These are phyloP conservation scores for Congeria kusceri DNA, from an alignment of 2,888 invertebrate genomes.

Conservation along the genomic window DNA sequence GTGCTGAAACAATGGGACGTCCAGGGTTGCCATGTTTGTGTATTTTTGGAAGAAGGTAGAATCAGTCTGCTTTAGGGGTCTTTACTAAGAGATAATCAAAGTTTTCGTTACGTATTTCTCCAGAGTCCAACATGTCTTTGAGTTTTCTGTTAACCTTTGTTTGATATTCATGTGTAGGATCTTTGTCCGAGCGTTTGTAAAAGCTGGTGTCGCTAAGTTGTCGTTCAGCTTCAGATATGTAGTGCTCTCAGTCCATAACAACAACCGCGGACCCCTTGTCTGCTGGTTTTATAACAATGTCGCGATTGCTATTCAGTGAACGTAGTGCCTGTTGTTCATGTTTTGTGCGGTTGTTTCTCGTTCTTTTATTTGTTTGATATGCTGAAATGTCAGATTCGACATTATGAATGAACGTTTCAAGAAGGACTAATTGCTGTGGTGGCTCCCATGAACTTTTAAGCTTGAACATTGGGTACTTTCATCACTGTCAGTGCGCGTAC, in stretches of 20 bases:
- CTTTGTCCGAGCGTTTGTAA: conserved; percentile 1
- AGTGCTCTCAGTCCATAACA: conserved; percentile 18
- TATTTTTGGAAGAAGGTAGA: conserved; percentile 39
- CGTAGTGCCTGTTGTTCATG: conserved; percentile 10
- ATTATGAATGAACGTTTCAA: too few relatives aligned
- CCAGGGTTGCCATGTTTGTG: conserved; percentile 35
- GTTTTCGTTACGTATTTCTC: conserved; percentile 18
- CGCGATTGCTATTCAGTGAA: neutral
- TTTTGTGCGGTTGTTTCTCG: neutral
- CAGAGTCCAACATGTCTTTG: neutral
- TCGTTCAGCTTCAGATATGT: neutral
- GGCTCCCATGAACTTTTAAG: too few relatives aligned
- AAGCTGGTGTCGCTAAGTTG: too few relatives aligned
- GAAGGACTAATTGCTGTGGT: too few relatives aligned
- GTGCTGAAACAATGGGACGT: conserved; percentile 42
- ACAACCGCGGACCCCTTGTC: conserved; percentile 22
- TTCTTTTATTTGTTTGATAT: too few relatives aligned
- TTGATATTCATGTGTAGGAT: conserved; percentile 9
- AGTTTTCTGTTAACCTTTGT: neutral
- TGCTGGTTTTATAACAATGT: conserved; percentile 25
- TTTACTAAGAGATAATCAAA: neutral
- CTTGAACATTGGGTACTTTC: too few relatives aligned
- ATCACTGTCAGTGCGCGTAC: too few relatives aligned
- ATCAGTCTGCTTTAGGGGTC: conserved; percentile 24
- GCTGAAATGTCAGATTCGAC: too few relatives aligned